phyloP scores from a whole-genome alignment of 2,113 vertebrate species.

The Anguilla rostrata region DNA sequence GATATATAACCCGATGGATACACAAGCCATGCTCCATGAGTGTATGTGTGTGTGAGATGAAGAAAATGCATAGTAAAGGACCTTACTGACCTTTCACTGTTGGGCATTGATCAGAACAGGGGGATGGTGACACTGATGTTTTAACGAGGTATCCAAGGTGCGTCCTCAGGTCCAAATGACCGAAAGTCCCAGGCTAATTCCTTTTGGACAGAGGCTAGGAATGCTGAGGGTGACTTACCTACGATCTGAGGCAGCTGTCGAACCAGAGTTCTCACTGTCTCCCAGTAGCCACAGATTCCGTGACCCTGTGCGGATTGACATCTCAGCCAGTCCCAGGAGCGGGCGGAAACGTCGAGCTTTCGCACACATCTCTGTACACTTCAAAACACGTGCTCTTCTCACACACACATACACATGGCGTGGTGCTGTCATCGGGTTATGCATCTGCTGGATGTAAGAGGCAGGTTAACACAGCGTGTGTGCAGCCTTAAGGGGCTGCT shows the following conservation, averaged over 20 bases:
- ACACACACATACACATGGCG: neutral
- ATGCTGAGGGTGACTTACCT: neutral
- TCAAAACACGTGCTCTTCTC: neutral
- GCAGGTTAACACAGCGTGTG: neutral
- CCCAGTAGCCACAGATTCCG: neutral
- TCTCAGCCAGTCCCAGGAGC: conserved; percentile 17
- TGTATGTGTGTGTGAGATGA: conserved; percentile 8
- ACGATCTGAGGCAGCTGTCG: conserved; percentile 36
- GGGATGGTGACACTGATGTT: neutral
- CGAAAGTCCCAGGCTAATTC: neutral
- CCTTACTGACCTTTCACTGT: neutral
- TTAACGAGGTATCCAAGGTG: neutral
- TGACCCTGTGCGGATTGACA: neutral
- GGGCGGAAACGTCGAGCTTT: neutral
- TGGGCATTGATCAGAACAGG: neutral
- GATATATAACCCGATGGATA: conserved; percentile 41
- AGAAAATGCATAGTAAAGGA: neutral
- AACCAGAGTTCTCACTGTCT: conserved; percentile 9
- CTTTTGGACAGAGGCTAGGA: neutral
- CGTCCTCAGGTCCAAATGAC: conserved; percentile 1
- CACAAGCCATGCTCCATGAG: neutral
- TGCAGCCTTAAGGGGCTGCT: neutral
- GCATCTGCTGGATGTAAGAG: conserved; percentile 16
- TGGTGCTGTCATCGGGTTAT: conserved; percentile 35
- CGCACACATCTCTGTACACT: neutral